Base-by-base conservation (phyloP, 2,888 invertebrate species). In the Cyrtodaria siliqua region DNA sequence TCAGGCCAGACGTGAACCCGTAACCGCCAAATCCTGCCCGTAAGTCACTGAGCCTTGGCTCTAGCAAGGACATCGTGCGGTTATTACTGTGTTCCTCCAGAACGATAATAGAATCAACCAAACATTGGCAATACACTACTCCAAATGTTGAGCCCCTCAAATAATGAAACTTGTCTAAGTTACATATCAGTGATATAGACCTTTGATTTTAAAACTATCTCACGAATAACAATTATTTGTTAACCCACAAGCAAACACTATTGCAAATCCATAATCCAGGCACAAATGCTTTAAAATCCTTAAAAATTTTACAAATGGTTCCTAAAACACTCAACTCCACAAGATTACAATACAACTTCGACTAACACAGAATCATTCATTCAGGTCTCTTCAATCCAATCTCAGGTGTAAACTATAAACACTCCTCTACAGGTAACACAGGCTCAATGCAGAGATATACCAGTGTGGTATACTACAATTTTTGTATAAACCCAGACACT, bases 1-100 rank as follows among this genome's bases (percentile, higher is more conserved):
- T 55, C 18, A 63, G 26, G 18, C 64, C 44, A 18, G 53, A 16
- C 12, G 57, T 49, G 42, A 66, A 78, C 2, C 78, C 74, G 29
- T 67, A 71, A 20, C 76, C 73, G 27, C 72, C 73, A 50, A 80
- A 80, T 16, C 80, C 80, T 2, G 76, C 69, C 24, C 80, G 73
- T 20, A 80, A 42, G 29, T 80, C 80, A 61, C 66, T 67, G 6
- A 80, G 40, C 29, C 75, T 57, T 12, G 76, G 76, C 42, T 80
- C 80, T 23, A 80, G 20, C 29, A 80, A 29, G 27, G 80, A 80
- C 80, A 80, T 80, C 14, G 52, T 59, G 14, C 26, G 44, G 44
- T 6, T 18, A 18, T 16, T 12, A 33, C 33, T 20, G 44, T 44
- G 44, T 44, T 44, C 16, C 6, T 44, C 44, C 44, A 44, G 44